These are phyloP conservation scores for Hydrolagus affinis DNA, from an alignment of 2,113 vertebrate species.

Conservation along the genomic window DNA sequence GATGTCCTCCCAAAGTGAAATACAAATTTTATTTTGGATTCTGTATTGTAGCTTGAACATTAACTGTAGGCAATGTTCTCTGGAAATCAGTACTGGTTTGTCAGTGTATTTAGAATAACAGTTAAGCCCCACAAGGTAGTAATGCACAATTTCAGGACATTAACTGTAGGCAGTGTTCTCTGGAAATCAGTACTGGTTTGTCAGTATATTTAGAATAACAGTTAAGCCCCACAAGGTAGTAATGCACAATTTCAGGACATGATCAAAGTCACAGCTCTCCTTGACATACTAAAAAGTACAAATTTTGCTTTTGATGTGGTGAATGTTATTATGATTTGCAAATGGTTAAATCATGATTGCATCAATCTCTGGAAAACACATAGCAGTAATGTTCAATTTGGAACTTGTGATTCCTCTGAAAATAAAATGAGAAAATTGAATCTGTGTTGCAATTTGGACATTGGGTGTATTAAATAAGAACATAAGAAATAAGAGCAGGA, in stretches of 20 bases:
- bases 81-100: too few species aligned
- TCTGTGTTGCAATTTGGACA: not conserved
- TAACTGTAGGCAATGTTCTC: too few species aligned
- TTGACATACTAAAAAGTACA: not conserved
- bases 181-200: too few species aligned
- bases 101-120: not conserved
- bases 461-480: not conserved
- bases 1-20: too few species aligned
- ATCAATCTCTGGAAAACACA: not conserved
- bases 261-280: not conserved
- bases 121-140: not conserved
- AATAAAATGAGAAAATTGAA: not conserved
- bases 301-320: not conserved
- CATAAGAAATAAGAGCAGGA: too few species aligned
- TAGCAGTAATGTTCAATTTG: not conserved
- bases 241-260: not conserved
- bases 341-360: not conserved
- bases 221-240: not conserved
- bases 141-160: not conserved
- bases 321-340: not conserved
- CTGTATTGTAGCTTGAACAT: too few species aligned
- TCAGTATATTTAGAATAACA: not conserved
- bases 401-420: too few species aligned
- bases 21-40: too few species aligned
- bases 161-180: too few species aligned